A percentile compares a stretch with the other conserved stretches of the same genome.
Evolutionary conservation across 2,797 vertebrate genomes (phyloP).

Genomic region (Oryzias dopingdopingensis): DNA sequence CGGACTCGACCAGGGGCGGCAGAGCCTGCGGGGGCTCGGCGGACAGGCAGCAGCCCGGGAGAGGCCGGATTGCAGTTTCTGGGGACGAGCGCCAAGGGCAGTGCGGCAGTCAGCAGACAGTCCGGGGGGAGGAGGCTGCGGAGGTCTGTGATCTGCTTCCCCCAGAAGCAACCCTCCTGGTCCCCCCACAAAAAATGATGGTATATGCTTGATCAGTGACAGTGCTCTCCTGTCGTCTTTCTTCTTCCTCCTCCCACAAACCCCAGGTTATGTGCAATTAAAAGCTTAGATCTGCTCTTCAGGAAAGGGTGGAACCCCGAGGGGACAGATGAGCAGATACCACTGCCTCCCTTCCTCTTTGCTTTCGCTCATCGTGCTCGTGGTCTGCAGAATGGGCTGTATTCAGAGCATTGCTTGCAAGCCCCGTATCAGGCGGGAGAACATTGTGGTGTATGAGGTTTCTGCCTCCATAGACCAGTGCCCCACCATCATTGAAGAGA

Average conservation of each 20-base stretch:
- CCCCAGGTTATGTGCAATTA: slow-evolving; percentile 60
- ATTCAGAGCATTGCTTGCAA: slow-evolving; percentile 98
- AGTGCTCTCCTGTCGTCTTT: slow-evolving; percentile 27
- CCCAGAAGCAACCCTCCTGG: slow-evolving; percentile 49
- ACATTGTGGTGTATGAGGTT: slow-evolving; percentile 98
- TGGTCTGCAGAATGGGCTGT: slow-evolving; percentile 88
- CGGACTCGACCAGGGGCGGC: slow-evolving; percentile 64
- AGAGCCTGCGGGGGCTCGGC: slow-evolving; percentile 59
- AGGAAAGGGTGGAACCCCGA: slow-evolving; percentile 67
- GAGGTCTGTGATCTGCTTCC: slow-evolving; percentile 71
- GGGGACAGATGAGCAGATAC: slow-evolving; percentile 78
- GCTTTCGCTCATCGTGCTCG: slow-evolving; percentile 74
- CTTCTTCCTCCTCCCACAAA: slow-evolving; percentile 27
- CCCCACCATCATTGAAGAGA: slow-evolving; percentile 96
- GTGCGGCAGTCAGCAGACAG: slow-evolving; percentile 79
- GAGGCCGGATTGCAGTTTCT: slow-evolving; percentile 77
- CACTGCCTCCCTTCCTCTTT: slow-evolving; percentile 70
- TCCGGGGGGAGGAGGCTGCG: slow-evolving; percentile 75
- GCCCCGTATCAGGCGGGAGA: slow-evolving; percentile 94
- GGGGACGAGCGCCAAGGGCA: slow-evolving; percentile 82
- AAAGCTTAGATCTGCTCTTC: slow-evolving; percentile 64
- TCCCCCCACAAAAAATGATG: slow-evolving; percentile 48
- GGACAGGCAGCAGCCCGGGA: slow-evolving; percentile 65
- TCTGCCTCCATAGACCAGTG: slow-evolving; percentile 97
- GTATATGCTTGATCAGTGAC: slow-evolving; percentile 53